phyloP scores from a whole-genome alignment of 2,888 invertebrate genomes.

The Oxytorus armatus region DNA sequence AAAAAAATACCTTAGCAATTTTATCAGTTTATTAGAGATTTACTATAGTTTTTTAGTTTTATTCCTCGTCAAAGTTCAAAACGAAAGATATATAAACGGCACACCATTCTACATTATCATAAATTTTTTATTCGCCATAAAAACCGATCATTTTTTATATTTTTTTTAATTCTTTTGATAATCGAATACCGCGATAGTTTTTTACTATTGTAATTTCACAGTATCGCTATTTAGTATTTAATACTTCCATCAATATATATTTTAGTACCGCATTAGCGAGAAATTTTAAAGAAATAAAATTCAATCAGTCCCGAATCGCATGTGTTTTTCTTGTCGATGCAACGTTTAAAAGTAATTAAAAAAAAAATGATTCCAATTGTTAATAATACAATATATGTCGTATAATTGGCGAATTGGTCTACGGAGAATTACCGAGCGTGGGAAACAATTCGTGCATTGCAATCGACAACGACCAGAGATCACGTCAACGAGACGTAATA shows the following conservation, averaged over 20 bases:
- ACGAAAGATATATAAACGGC: too few relatives aligned
- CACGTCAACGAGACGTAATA: conserved; percentile 5
- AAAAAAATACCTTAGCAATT: too few relatives aligned
- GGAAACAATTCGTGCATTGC: conserved; percentile 47
- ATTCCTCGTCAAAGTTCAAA: too few relatives aligned
- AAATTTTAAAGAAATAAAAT: not conserved
- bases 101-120: too few relatives aligned
- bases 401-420: conserved; percentile 50
- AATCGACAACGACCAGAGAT: conserved; percentile 6
- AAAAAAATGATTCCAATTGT: conserved; percentile 33
- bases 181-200: too few relatives aligned
- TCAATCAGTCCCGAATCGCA: conserved; percentile 5
- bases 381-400: conserved; percentile 18
- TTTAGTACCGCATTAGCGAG: not conserved
- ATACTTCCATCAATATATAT: not conserved
- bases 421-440: conserved; percentile 53
- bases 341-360: conserved; percentile 27
- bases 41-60: too few relatives aligned
- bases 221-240: too few relatives aligned
- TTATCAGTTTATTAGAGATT: too few relatives aligned
- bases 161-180: too few relatives aligned
- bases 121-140: too few relatives aligned
- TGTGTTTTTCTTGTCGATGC: not conserved
- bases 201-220: too few relatives aligned
- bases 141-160: too few relatives aligned